Percentiles rank a stretch among this genome's conserved stretches.
Evolutionary conservation across 2,888 invertebrate species (phyloP).

Genomic region (Acanthosoma haemorrhoidale): DNA sequence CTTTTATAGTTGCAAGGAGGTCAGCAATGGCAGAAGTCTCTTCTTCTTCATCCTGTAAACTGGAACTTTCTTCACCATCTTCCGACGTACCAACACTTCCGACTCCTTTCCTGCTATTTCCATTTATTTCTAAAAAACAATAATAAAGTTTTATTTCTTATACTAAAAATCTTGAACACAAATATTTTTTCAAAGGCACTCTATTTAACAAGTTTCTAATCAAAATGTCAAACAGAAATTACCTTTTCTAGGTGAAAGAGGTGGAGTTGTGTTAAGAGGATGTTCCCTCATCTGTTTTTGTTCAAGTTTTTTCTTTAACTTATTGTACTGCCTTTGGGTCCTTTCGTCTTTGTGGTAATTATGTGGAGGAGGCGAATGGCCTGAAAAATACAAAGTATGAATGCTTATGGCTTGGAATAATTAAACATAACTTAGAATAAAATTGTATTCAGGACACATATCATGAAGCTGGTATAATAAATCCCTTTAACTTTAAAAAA

Average conservation of each 20-base stretch:
- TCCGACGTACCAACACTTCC: constrained; percentile 63
- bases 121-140: constrained; percentile 44
- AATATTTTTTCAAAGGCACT: not conserved
- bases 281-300: constrained; percentile 53
- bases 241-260: constrained; percentile 63
- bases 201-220: constrained; percentile 32
- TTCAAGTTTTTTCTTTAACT: constrained; percentile 70
- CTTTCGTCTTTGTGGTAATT: constrained; percentile 70
- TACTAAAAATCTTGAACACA: not conserved
- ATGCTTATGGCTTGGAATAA: too few relatives aligned
- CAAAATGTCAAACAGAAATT: constrained; percentile 49
- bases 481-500: too few relatives aligned
- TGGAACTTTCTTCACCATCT: constrained; percentile 68
- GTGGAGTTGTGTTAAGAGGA: constrained; percentile 56
- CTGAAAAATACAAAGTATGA: constrained; percentile 45
- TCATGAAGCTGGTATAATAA: too few relatives aligned
- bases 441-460: too few relatives aligned
- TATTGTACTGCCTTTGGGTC: constrained; percentile 68
- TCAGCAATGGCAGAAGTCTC: constrained; percentile 64
- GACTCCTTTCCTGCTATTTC: constrained; percentile 46
- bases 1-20: constrained; percentile 66
- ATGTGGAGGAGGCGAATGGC: constrained; percentile 61
- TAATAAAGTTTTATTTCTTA: not conserved
- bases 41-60: constrained; percentile 65
- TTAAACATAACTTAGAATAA: too few relatives aligned